Evolutionary conservation across 2,113 vertebrate species (phyloP).

Genomic region (Boulengeromyrus knoepffleri): DNA sequence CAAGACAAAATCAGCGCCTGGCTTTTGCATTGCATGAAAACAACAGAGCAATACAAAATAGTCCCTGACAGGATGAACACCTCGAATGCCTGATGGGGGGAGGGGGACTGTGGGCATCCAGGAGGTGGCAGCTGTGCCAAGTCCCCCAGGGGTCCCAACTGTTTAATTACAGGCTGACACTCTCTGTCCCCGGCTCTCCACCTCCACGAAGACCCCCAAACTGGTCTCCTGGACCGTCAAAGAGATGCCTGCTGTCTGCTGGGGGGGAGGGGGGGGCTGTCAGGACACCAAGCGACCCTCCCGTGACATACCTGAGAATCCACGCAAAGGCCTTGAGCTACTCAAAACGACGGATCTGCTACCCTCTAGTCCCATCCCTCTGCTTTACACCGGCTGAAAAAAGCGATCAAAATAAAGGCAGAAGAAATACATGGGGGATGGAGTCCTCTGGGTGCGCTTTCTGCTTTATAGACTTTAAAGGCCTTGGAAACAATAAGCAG

Average conservation of each 20-base stretch:
- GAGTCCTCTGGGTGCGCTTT: slow-evolving; percentile 21
- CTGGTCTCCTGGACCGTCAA: background rate
- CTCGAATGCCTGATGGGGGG: background rate
- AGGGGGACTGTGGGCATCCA: background rate
- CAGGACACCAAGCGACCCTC: background rate
- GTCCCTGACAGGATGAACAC: background rate
- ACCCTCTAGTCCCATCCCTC: background rate
- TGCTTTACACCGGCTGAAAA: background rate
- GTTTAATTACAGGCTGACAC: slow-evolving; percentile 46
- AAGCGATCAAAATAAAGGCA: background rate
- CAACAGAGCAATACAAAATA: slow-evolving; percentile 9
- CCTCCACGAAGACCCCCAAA: slow-evolving; percentile 5
- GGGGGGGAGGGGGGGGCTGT: background rate
- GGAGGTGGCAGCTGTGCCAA: slow-evolving; percentile 38
- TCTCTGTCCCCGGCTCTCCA: slow-evolving; percentile 9
- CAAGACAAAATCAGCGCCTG: slow-evolving; percentile 24
- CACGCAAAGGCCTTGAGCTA: background rate
- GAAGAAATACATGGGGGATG: background rate
- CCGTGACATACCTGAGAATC: background rate
- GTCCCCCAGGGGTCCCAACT: slow-evolving; percentile 50
- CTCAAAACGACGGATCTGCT: background rate
- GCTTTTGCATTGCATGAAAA: slow-evolving; percentile 34
- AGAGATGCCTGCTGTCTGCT: background rate
- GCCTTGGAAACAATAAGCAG: background rate
- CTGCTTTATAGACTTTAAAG: slow-evolving; percentile 12